Percentiles rank a stretch among this genome's conserved stretches.
Conservation (phyloP, 2,113 vertebrate species). For the Coryphaenoides rupestris region DNA sequence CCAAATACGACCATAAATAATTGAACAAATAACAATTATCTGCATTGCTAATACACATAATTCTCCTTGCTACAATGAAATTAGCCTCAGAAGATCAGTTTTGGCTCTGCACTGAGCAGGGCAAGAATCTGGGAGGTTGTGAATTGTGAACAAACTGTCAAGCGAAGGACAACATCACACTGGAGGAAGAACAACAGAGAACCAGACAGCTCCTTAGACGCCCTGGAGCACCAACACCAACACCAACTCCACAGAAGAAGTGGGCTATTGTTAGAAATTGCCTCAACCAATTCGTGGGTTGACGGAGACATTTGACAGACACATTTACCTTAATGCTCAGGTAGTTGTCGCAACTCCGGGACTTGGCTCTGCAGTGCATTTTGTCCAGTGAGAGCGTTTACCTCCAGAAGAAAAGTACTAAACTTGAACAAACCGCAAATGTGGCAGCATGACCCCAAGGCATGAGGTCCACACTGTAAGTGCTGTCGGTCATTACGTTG, state of each 20-base stretch:
- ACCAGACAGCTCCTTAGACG: neutral
- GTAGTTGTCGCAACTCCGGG: conserved; percentile 70
- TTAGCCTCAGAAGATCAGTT: conserved; percentile 25
- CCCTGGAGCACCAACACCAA: too few relatives aligned
- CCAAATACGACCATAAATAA: neutral
- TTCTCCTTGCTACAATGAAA: too few relatives aligned
- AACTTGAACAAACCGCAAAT: conserved; percentile 26
- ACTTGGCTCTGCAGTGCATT: conserved; percentile 74
- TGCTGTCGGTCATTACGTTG: conserved; percentile 35
- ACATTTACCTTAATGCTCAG: conserved; percentile 74
- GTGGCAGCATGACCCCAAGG: conserved; percentile 17
- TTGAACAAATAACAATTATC: neutral
- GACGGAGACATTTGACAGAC: neutral
- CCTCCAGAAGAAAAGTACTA: conserved; percentile 21
- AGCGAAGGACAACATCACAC: conserved; percentile 23
- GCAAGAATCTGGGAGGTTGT: too few relatives aligned
- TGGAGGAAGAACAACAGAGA: neutral
- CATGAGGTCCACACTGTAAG: conserved; percentile 17
- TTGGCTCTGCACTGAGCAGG: conserved; percentile 31
- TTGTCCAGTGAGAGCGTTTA: conserved; percentile 59
- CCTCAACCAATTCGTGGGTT: neutral
- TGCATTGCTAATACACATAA: too few relatives aligned
- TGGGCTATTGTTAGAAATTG: neutral
- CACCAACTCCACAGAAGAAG: neutral
- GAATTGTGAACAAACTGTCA: conserved; percentile 3